Evolutionary conservation across 2,797 vertebrate genomes (phyloP), one percentile per base, ranked within the genome.

Genomic region (Serranus cabrilla): DNA sequence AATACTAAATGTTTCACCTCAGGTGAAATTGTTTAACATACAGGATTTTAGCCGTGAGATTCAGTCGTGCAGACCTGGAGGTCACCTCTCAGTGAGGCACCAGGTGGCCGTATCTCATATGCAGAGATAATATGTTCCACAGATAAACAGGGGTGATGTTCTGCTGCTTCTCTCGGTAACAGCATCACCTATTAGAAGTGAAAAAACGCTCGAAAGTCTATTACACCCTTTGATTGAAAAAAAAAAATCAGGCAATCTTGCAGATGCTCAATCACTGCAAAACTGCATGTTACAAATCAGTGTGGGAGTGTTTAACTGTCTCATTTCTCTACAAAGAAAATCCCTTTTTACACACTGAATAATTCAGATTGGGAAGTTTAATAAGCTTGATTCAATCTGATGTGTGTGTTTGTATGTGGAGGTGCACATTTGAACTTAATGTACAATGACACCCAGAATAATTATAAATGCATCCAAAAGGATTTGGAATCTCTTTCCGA

Each of bases 331-430:
- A n/a, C 42, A 71, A 71, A 77, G 50, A 42, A 73, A 79, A 23
- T 2, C 37, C 21, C 20, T 65, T 78, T 77, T 63, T 55, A 56
- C 56, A 39, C 37, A 10, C 14, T 79, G 46, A 82, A 79, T 82
- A 58, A 90, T 89, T 82, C 27, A 81, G 37, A 67, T 23, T 17
- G 69, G 50, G 73, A 55, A 63, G 20, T 87, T 81, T 83, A 78
- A 84, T 85, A 51, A 78, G 47, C 47, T 25, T 21, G 55, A 82
- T 69, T 78, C 18, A 59, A 65, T 75, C 12, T 55, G 59, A 70
- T 74, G 45, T 74, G 43, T 76, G 43, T 70, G 49, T 34, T 25
- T 14, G 31, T 51, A 5, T 59, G 51, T 54, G 25, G 18, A 49
- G 47, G 52, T 65, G 51, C 40, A 60, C 55, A 20, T 63, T 59